Percentiles rank a stretch among this genome's conserved stretches.
Conservation (phyloP, 2,113 vertebrate genomes). For the Hepsetus odoe region DNA sequence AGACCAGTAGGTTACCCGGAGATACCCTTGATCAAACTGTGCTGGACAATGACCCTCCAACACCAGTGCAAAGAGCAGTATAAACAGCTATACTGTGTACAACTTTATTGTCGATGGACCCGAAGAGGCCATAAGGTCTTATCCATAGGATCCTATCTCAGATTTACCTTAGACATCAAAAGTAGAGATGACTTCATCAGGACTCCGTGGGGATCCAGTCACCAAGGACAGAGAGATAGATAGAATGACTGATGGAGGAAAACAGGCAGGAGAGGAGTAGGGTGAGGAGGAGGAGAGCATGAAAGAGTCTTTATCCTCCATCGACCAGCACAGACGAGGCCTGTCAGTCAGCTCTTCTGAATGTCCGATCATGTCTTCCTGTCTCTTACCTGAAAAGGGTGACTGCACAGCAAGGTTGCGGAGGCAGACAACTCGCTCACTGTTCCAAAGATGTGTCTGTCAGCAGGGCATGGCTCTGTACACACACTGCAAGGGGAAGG, state of each 20-base stretch:
- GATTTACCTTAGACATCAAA: not conserved
- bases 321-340: not conserved
- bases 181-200: not conserved
- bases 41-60: too few species aligned
- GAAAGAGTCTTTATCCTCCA: slow-evolving; percentile 7
- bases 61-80: too few species aligned
- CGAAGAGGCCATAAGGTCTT: not conserved
- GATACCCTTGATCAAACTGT: too few species aligned
- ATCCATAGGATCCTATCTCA: not conserved
- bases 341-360: slow-evolving; percentile 14
- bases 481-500: not conserved
- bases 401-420: not conserved
- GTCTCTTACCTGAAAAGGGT: slow-evolving; percentile 17
- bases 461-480: not conserved
- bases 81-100: not conserved
- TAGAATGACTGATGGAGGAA: not conserved
- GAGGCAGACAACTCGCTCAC: not conserved
- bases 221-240: not conserved
- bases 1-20: too few species aligned
- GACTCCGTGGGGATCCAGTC: too few species aligned
- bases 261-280: not conserved
- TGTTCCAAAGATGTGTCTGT: not conserved
- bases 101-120: not conserved
- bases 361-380: slow-evolving; percentile 1
- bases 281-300: not conserved